phyloP scores from a whole-genome alignment of 2,113 vertebrate species.

The Pituophis catenifer region DNA sequence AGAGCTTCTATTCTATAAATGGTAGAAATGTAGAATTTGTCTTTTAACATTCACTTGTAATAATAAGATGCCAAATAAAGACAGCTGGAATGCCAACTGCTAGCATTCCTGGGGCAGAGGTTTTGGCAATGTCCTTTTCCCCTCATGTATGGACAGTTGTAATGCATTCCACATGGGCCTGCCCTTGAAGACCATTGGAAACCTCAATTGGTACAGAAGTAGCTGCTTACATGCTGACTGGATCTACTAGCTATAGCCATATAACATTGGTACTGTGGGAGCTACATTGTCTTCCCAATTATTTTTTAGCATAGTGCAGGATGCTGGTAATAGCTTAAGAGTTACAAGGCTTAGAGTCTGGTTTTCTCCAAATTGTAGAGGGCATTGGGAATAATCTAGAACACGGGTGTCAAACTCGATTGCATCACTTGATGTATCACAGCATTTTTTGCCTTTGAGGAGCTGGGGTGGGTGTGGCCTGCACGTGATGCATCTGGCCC shows the following conservation, averaged over 20 bases:
- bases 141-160: not conserved
- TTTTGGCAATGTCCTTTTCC: not conserved
- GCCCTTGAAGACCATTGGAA: not conserved
- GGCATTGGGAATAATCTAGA: not conserved
- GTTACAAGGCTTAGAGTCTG: not conserved
- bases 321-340: not conserved
- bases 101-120: not conserved
- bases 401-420: too few species aligned
- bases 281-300: not conserved
- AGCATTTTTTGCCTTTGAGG: too few species aligned
- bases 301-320: not conserved
- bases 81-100: not conserved
- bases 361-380: not conserved
- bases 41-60: not conserved
- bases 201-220: not conserved
- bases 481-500: too few species aligned
- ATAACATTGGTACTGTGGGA: not conserved
- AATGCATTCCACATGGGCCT: not conserved
- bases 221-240: not conserved
- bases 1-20: not conserved
- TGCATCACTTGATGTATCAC: too few species aligned
- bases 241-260: not conserved
- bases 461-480: too few species aligned
- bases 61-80: not conserved
- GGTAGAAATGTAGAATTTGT: not conserved